phyloP scores from a whole-genome alignment of 2,797 vertebrate species.

The Sebastes itinus region DNA sequence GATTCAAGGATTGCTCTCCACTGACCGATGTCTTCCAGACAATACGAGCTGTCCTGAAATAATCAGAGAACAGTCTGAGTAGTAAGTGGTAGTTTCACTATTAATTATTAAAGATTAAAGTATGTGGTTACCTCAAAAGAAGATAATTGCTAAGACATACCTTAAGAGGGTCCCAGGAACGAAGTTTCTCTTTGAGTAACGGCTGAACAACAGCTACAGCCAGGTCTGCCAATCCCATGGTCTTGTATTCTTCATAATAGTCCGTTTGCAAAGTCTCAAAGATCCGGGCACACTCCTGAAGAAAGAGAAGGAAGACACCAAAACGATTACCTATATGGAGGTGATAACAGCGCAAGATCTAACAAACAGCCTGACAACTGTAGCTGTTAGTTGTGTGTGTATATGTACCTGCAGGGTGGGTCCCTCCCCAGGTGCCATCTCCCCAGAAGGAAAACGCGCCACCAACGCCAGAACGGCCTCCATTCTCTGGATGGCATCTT shows the following conservation, averaged over 20 bases:
- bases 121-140: background rate
- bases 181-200: conserved; percentile 91
- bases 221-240: conserved; percentile 90
- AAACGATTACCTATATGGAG: background rate
- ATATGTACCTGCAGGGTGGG: conserved; percentile 83
- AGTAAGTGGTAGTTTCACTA: background rate
- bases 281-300: conserved; percentile 87
- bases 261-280: conserved; percentile 95
- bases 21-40: conserved; percentile 90
- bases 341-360: background rate
- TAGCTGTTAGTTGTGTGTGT: background rate
- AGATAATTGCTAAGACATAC: conserved; percentile 64
- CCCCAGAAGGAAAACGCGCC: conserved; percentile 87
- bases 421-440: conserved; percentile 84
- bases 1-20: conserved; percentile 96
- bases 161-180: conserved; percentile 94
- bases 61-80: background rate
- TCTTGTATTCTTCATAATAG: conserved; percentile 95
- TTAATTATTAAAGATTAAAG: background rate
- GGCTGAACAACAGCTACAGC: conserved; percentile 94
- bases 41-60: conserved; percentile 88
- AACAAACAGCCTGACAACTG: background rate
- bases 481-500: conserved; percentile 87
- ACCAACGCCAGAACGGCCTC: conserved; percentile 91
- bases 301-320: background rate